A percentile compares a stretch with the other conserved stretches of the same genome.
phyloP scores from a whole-genome alignment of 1,140 invertebrate genomes.

The Cardiocondyla obscurior region DNA sequence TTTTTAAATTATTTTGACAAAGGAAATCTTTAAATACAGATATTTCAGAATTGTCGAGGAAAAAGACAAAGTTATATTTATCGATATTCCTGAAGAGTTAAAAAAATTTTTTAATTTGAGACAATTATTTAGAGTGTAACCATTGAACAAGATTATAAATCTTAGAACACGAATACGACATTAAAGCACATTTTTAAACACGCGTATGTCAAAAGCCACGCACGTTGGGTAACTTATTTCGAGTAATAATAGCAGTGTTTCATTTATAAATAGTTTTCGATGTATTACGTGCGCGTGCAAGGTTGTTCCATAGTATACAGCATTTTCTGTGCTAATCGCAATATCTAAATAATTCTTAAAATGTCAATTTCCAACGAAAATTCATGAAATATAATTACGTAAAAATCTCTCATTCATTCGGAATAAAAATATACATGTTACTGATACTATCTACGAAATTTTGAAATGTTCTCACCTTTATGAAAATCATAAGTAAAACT shows the following conservation, averaged over 20 bases:
- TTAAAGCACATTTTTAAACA: not conserved
- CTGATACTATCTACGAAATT: not conserved
- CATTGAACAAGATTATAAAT: not conserved
- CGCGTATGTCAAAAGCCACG: not conserved
- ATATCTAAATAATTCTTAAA: not conserved
- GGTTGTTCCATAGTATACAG: slow-evolving; percentile 69
- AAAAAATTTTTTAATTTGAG: not conserved
- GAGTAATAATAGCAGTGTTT: slow-evolving; percentile 65
- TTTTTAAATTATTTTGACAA: not conserved
- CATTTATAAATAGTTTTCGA: slow-evolving; percentile 71
- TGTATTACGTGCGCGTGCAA: slow-evolving; percentile 68
- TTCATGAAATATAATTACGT: not conserved
- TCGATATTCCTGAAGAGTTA: not conserved
- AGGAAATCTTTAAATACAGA: not conserved
- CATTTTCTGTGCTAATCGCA: slow-evolving; percentile 3
- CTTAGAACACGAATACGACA: not conserved
- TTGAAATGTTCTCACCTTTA: not conserved
- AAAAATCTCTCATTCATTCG: not conserved
- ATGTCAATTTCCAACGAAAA: not conserved
- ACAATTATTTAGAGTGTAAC: not conserved
- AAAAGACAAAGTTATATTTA: not conserved
- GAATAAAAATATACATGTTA: not conserved
- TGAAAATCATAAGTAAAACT: not conserved
- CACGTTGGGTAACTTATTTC: slow-evolving; percentile 62
- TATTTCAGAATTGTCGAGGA: not conserved